phyloP scores from a whole-genome alignment of 2,797 vertebrate genomes.

The Falco berigora region DNA sequence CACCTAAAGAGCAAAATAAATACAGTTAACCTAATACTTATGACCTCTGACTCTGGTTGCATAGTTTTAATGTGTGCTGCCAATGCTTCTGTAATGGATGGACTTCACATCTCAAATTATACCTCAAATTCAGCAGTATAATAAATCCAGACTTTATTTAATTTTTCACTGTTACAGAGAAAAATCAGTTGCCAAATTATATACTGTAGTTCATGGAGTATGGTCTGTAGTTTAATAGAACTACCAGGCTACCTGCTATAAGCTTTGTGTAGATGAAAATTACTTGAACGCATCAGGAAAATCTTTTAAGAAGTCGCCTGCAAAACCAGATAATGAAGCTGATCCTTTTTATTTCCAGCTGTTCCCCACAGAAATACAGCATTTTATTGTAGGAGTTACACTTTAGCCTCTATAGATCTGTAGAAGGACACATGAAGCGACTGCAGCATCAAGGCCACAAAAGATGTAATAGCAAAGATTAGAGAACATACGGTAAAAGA shows the following conservation, averaged over 20 bases:
- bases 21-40: not conserved
- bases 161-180: not conserved
- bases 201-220: not conserved
- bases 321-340: not conserved
- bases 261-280: not conserved
- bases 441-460: not conserved
- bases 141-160: not conserved
- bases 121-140: not conserved
- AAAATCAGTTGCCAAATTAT: not conserved
- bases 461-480: not conserved
- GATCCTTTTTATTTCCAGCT: not conserved
- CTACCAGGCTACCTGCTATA: not conserved
- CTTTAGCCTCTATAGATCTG: not conserved
- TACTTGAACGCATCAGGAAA: not conserved
- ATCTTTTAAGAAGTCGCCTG: not conserved
- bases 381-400: not conserved
- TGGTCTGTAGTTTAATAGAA: not conserved
- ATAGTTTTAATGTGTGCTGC: not conserved
- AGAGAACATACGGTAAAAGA: not conserved
- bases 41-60: accelerated
- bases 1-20: constrained; percentile 72
- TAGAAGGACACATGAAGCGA: not conserved
- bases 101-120: not conserved
- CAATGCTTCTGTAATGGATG: not conserved
- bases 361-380: not conserved